Base-by-base conservation (phyloP, 2,888 invertebrate species). In the Orchesella flavescens region DNA sequence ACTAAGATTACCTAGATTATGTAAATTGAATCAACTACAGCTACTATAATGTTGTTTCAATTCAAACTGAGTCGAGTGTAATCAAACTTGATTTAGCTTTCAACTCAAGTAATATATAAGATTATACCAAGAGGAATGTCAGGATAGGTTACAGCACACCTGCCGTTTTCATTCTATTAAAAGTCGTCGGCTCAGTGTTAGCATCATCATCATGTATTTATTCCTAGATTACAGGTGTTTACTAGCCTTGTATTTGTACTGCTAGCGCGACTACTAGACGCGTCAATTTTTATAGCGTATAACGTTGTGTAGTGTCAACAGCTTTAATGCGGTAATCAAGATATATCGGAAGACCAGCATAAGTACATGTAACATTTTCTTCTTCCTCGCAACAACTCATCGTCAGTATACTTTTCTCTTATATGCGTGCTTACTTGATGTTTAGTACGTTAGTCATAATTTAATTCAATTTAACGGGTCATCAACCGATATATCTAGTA, bases 381-480 rank as follows among this genome's bases (percentile, higher is more conserved):
- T 10, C 19, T 53, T 53, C 7, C 49, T 12, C 46, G 17, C 21
- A n/a, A 3, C 21, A 34, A 2, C 34, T 15, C 63, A 24, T 13
- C n/a, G n/a, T n/a, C n/a, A n/a, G n/a, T n/a, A n/a, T n/a, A 15
- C 63, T 10, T 34, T 63, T 24, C 34, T 63, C 15, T 34, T 7
- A 34, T 34, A 17, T 63, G 43, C 12, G 15, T n/a, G 19, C n/a
- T 66, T 43, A 17, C 17, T 66, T 66, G 12, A 4, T 17, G 1
- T n/a, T 12, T 17, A 3, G 12, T 59, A 59, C 59, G 21, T 17
- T 43, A 4, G 1, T n/a, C 49, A 43, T 12, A 15, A 24, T 73
- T 73, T 73, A 46, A 73, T 61, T 73, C 46, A 73, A 61, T 72
- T 73, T 61, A 61, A 19, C 73, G 44, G 73, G 59, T 73, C 73